These are phyloP conservation scores for Myopa testacea DNA, from an alignment of 2,888 invertebrate species.

Conservation along the genomic window DNA sequence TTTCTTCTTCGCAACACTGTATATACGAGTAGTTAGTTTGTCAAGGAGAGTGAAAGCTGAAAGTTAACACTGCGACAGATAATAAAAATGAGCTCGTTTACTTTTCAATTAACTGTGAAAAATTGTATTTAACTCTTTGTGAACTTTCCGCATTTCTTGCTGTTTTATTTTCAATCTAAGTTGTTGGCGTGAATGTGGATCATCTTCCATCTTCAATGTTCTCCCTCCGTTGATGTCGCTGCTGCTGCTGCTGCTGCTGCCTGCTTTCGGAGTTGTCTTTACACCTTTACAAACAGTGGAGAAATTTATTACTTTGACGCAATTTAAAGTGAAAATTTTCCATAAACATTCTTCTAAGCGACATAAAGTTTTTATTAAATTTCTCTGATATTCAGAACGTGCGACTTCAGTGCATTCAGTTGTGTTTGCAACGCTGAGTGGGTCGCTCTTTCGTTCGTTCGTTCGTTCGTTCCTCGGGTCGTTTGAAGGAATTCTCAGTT, in stretches of 20 bases:
- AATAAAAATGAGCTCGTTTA: slow-evolving; percentile 4
- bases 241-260: slow-evolving; percentile 34
- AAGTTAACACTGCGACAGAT: not conserved
- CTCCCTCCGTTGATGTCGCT: slow-evolving; percentile 32
- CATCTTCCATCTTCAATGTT: not conserved
- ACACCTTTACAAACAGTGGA: slow-evolving; percentile 4
- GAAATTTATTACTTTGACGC: slow-evolving; percentile 64
- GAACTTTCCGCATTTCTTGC: not conserved
- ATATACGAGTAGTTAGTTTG: not conserved
- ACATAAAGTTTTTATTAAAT: slow-evolving; percentile 66
- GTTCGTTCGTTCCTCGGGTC: no score
- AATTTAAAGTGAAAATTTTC: slow-evolving; percentile 66
- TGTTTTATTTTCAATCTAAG: slow-evolving; percentile 17
- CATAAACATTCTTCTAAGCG: slow-evolving; percentile 65
- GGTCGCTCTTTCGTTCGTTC: slow-evolving; percentile 7
- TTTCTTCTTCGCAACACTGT: not conserved
- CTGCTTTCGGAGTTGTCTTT: not conserved
- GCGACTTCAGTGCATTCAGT: slow-evolving; percentile 6
- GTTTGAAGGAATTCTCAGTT: slow-evolving; percentile 20
- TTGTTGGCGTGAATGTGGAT: not conserved
- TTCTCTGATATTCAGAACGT: slow-evolving; percentile 50
- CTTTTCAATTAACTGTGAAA: slow-evolving; percentile 15
- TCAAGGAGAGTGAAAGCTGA: not conserved
- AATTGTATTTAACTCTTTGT: slow-evolving; percentile 11
- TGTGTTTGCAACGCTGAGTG: not conserved